Evolutionary conservation across 2,888 invertebrate species (phyloP), one percentile per base, ranked within the genome.

Genomic region (Phengaris alcon): DNA sequence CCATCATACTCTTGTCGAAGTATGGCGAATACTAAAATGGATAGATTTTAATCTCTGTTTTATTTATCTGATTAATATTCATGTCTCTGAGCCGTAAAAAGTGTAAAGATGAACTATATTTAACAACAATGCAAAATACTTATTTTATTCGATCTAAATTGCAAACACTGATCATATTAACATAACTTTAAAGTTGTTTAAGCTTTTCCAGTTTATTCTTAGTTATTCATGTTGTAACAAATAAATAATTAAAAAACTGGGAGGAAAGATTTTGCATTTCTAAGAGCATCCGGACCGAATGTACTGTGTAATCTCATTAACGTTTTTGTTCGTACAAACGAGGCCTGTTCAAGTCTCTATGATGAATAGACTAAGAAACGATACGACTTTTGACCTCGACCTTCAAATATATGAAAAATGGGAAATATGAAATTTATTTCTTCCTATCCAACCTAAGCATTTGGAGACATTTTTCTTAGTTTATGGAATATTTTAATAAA

Each of bases 271-370:
- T 13, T 52, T 54, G 54, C 72, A 72, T 54, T 72, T 72, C 72
- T 54, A 54, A 54, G 22, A 54, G 54, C 52, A 35, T 72, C 72
- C 72, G 51, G 72, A 54, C 8, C 54, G 72, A 72, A 72, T 72
- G 72, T 12, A n/a, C 48, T 51, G 70, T 48, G 70, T 52, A 72
- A 72, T 72, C 72, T 72, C 54, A 54, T 72, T 72, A 54, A 72
- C 4, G 51, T 54, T 72, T 54, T 72, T 70, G 70, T 51, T 22
- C 22, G 35, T 12, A n/a, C 35, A 70, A 72, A 13, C 15, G 22
- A 72, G 52, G 22, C 54, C 10, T 54, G 35, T 64, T 64, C 35
- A 22, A 64, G 12, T 64, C 64, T 35, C 12, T 35, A 22, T 22
- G 44, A 64, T 64, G 64, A 64, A 64, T 64, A 64, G 35, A 35